Evolutionary conservation across 2,888 invertebrate species (phyloP).

Genomic region (Drosophila mimetica): DNA sequence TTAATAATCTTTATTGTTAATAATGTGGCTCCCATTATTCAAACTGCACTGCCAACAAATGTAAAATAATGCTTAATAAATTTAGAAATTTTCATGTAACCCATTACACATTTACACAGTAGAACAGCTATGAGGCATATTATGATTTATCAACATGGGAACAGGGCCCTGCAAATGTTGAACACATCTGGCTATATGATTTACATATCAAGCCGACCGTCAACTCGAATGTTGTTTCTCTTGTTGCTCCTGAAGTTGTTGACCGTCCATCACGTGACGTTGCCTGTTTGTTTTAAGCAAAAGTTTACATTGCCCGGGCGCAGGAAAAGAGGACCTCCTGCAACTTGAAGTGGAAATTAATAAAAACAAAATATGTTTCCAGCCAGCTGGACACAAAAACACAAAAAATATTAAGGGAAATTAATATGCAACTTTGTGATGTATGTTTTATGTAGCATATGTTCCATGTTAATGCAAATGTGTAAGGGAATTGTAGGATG

Average conservation of each 20-base stretch:
- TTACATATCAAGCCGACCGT: constrained; percentile 61
- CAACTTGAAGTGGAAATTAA: constrained; percentile 69
- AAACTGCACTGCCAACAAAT: not conserved
- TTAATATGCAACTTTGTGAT: constrained; percentile 73
- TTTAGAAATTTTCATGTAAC: constrained; percentile 18
- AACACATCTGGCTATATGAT: constrained; percentile 60
- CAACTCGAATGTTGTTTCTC: constrained; percentile 40
- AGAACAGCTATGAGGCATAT: not conserved
- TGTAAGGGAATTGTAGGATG: constrained; percentile 1
- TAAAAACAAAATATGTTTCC: constrained; percentile 62
- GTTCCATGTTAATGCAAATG: constrained; percentile 67
- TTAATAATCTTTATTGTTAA: not conserved
- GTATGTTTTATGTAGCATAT: constrained; percentile 48
- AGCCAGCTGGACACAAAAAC: constrained; percentile 24
- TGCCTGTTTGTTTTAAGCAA: constrained; percentile 69
- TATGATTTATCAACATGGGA: constrained; percentile 43
- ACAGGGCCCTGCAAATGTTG: constrained; percentile 38
- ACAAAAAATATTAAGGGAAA: constrained; percentile 43
- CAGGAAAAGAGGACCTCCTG: constrained; percentile 21
- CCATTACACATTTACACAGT: constrained; percentile 17
- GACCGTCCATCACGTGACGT: constrained; percentile 67
- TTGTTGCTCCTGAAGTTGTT: constrained; percentile 57
- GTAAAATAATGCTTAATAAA: constrained; percentile 23
- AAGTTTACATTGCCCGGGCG: constrained; percentile 56
- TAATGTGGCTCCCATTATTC: not conserved